Base-by-base conservation (phyloP, 2,888 invertebrate genomes). In the Dryomyza anilis region DNA sequence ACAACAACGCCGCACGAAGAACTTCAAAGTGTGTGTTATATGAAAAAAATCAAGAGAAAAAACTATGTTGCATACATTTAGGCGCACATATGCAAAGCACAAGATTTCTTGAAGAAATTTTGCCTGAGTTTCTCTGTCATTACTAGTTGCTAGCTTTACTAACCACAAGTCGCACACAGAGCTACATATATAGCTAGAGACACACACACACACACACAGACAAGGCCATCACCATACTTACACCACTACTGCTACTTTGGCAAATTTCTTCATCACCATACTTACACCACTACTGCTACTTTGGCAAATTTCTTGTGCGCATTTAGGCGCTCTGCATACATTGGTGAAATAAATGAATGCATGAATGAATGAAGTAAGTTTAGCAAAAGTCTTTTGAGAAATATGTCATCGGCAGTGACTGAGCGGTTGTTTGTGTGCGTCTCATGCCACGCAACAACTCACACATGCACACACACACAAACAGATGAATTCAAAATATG, bases 321-420 rank as follows among this genome's bases (percentile, higher is more conserved):
- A n/a, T n/a, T n/a, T n/a, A n/a, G n/a, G n/a, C n/a, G n/a, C 33
- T 33, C 33, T 33, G 33, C 39, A 3, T 39, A n/a, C 39, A 39
- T 39, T 39, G 39, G 39, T n/a, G n/a, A n/a, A n/a, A n/a, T n/a
- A n/a, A n/a, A n/a, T n/a, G n/a, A n/a, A n/a, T n/a, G n/a, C n/a
- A n/a, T n/a, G n/a, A 39, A 39, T 39, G 39, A 39, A 39, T 39
- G 39, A 39, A 39, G 43, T 52, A 27, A 55, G 65, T 58, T 58
- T 33, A 48, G 16, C 33, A 59, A 30, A 57, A 69, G 77, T 76
- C 78, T 72, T 71, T 76, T 70, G 73, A 75, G 78, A 76, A 79
- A 78, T 80, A 76, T 77, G 77, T 79, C 79, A 76, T 71, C 75
- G 72, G 68, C 74, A 75, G 74, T 72, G 63, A 69, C 71, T 70